Evolutionary conservation across 1,140 invertebrate genomes (phyloP).

Genomic region (Drosophila jambulina): DNA sequence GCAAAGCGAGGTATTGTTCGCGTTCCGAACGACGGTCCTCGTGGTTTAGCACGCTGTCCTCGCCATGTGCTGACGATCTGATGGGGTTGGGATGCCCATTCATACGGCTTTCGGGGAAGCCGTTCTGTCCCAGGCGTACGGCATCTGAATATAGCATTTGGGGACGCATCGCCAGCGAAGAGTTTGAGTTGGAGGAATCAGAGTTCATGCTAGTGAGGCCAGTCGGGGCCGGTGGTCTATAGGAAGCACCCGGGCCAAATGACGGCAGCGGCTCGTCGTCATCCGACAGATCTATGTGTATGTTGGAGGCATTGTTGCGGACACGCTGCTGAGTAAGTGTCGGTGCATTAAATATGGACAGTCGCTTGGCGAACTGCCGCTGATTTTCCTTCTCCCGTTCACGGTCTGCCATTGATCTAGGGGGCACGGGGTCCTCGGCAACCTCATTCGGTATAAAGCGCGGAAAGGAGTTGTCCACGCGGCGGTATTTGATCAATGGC

Average conservation of each 20-base stretch:
- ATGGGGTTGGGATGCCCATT: conserved; percentile 16
- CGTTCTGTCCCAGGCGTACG: conserved; percentile 58
- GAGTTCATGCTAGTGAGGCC: background rate
- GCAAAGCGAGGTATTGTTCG: conserved; percentile 50
- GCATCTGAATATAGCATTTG: conserved; percentile 59
- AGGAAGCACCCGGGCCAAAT: background rate
- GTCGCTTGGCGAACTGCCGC: conserved; percentile 27
- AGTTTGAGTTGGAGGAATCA: background rate
- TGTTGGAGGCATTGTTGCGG: conserved; percentile 1
- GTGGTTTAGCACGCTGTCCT: conserved; percentile 29
- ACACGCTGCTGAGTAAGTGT: conserved; percentile 29
- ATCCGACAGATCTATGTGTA: conserved; percentile 53
- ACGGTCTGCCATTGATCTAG: conserved; percentile 22
- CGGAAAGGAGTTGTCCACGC: conserved; percentile 77
- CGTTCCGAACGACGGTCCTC: conserved; percentile 51
- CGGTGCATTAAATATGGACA: conserved; percentile 59
- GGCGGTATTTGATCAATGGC: conserved; percentile 67
- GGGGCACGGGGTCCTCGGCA: conserved; percentile 35
- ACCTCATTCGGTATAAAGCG: conserved; percentile 69
- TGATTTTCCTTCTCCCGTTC: conserved; percentile 1
- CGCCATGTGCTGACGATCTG: background rate
- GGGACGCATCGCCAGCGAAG: conserved; percentile 2
- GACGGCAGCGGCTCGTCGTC: conserved; percentile 31
- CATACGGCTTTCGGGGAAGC: conserved; percentile 17
- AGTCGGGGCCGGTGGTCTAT: background rate